Evolutionary conservation across 2,797 vertebrate genomes (phyloP), one percentile per base, ranked within the genome.

Genomic region (Falco naumanni): DNA sequence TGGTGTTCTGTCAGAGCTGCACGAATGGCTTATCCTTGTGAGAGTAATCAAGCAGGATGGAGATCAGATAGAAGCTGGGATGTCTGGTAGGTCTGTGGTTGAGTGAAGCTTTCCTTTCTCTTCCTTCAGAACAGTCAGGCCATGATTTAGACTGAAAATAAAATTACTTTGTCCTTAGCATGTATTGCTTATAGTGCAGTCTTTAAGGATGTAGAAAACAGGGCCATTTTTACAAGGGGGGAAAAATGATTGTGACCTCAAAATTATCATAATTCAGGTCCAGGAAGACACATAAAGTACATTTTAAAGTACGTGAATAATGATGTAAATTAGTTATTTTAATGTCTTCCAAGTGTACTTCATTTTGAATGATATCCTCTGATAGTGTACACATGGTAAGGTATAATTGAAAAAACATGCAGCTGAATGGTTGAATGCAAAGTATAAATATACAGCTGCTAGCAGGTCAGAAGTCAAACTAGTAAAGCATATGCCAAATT

Each of bases 321-420:
- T 97, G 97, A 98, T 96, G 97, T 97, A 97, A 98, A 98, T 98
- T 98, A 96, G 96, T 98, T 98, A 98, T 97, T 98, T 98, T 98
- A 98, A 98, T 98, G 96, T 97, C 96, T 98, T 98, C 98, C 98
- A 98, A 98, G 98, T 98, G 98, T 92, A 98, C 91, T 98, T 98
- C 97, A 97, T 97, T 98, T 98, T 97, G 98, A 98, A 86, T 97
- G 97, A 98, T 98, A 95, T 90, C 94, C 96, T 98, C 96, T 96
- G 96, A 98, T 98, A 98, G 97, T 92, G 92, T 96, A 89, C 98
- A 98, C 97, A 97, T 98, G 98, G 97, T 96, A 97, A 97, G 93
- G 84, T 96, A 96, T 98, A 98, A 98, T 98, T 98, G 98, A 95
- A 98, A 98, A 98, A 98, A 97, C 96, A 95, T 98, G 98, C 79